Conservation (phyloP, 2,888 invertebrate genomes). For the Hyles lineata region DNA sequence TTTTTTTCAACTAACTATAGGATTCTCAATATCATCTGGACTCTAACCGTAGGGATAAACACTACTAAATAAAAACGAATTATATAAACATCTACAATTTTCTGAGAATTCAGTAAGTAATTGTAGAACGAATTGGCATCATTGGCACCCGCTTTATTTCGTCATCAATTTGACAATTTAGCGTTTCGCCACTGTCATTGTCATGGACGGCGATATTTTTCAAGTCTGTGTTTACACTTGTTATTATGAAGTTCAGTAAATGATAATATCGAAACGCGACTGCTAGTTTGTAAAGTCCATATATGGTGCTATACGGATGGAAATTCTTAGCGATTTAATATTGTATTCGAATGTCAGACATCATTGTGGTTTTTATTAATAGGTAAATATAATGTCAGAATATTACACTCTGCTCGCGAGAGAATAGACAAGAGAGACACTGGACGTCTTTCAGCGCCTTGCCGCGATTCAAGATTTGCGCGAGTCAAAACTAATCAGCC, state of each 20-base stretch:
- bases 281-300: not conserved
- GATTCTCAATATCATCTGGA: too few species aligned
- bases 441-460: too few species aligned
- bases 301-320: too few species aligned
- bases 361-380: too few species aligned
- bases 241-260: constrained; percentile 26
- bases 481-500: not conserved
- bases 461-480: too few species aligned
- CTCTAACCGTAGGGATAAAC: too few species aligned
- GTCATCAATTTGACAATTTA: constrained; percentile 53
- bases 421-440: too few species aligned
- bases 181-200: constrained; percentile 57
- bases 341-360: too few species aligned
- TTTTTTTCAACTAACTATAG: too few species aligned
- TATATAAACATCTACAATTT: not conserved
- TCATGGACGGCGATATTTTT: constrained; percentile 56
- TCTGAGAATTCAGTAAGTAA: not conserved
- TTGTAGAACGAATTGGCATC: constrained; percentile 11
- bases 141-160: constrained; percentile 42
- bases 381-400: too few species aligned
- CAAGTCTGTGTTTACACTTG: constrained; percentile 31
- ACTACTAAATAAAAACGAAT: not conserved
- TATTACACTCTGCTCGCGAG: too few species aligned
- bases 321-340: too few species aligned
- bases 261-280: constrained; percentile 26